Evolutionary conservation across 2,888 invertebrate genomes (phyloP).

Genomic region (Gandaritis pyraliata): DNA sequence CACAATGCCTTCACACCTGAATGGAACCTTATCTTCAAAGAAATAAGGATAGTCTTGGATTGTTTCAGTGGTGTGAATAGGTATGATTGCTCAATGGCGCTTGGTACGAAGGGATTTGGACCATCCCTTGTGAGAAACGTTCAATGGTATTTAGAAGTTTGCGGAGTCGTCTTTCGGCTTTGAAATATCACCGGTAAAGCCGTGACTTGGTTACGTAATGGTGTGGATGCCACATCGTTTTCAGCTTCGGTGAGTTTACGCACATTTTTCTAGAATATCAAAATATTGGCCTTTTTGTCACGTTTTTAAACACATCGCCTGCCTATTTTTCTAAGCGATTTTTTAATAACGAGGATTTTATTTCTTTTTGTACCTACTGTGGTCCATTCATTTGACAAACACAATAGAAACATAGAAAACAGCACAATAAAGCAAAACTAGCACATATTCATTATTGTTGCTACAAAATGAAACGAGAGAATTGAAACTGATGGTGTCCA

Average conservation of each 20-base stretch:
- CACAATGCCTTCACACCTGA: conserved; percentile 14
- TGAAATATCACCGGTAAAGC: conserved; percentile 36
- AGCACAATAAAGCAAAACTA: conserved; percentile 11
- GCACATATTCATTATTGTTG: conserved; percentile 34
- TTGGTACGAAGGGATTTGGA: conserved; percentile 44
- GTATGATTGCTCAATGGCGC: conserved; percentile 42
- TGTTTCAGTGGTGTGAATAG: conserved; percentile 23
- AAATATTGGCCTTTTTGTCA: no score
- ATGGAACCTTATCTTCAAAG: conserved; percentile 17
- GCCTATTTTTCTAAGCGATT: background rate
- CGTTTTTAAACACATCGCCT: background rate
- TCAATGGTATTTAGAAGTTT: conserved; percentile 55
- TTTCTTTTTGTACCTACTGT: background rate
- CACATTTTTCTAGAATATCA: background rate
- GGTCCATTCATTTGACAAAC: conserved; percentile 8
- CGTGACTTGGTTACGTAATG: conserved; percentile 4
- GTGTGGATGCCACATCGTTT: conserved; percentile 4
- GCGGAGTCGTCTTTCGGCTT: conserved; percentile 39
- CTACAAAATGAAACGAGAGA: conserved; percentile 49
- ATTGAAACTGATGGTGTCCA: conserved; percentile 51
- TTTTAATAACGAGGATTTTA: background rate
- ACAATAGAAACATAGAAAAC: conserved; percentile 17
- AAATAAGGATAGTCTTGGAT: conserved; percentile 25
- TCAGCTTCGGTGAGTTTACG: background rate
- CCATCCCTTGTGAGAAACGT: conserved; percentile 41